Conservation (phyloP, 2,888 invertebrate genomes). For the Aelia acuminata region DNA sequence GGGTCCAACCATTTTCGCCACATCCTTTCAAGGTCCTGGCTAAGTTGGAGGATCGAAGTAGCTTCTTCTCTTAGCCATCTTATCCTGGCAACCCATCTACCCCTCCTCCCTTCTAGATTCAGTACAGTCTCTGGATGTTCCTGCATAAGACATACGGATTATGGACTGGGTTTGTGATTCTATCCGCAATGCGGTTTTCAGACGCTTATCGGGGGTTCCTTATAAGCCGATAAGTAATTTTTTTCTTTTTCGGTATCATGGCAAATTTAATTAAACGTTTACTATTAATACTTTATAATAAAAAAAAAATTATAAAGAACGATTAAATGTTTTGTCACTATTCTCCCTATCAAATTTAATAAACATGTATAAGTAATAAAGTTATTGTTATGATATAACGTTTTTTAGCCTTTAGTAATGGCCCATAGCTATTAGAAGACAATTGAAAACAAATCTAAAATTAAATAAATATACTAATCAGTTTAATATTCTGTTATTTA, state of each 20-base stretch:
- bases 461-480: too few relatives aligned
- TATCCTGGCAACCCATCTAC: conserved; percentile 8
- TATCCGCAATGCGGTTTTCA: conserved; percentile 14
- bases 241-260: background rate
- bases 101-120: background rate
- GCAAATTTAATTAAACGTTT: background rate
- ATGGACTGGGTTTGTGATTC: background rate
- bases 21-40: background rate
- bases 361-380: too few relatives aligned
- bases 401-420: too few relatives aligned
- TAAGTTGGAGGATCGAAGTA: background rate
- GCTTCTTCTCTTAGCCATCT: background rate
- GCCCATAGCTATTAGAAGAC: too few relatives aligned
- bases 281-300: too few relatives aligned
- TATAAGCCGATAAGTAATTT: too few relatives aligned
- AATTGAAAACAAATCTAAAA: too few relatives aligned
- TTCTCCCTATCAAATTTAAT: too few relatives aligned
- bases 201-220: background rate
- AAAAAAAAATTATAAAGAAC: too few relatives aligned
- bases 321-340: too few relatives aligned
- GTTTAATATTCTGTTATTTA: too few relatives aligned
- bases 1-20: background rate
- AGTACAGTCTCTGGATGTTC: background rate
- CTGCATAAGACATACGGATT: conserved; percentile 26
- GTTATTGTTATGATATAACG: too few relatives aligned